Base-by-base conservation (phyloP, 2,797 vertebrate species). In the Paguma larvata region DNA sequence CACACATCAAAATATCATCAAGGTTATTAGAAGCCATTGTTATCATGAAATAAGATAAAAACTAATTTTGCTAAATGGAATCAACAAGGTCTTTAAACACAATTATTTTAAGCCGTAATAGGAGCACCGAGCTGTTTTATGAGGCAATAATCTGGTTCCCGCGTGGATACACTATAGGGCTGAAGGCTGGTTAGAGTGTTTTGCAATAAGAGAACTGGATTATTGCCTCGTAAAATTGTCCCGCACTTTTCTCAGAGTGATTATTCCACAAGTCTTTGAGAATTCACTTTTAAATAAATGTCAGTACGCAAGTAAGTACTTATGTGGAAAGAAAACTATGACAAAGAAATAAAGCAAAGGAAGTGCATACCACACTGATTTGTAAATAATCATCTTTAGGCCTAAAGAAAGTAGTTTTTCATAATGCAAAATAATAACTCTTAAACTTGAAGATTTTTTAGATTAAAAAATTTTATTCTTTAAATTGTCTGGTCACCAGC, bases 31-130 rank as follows among this genome's bases (percentile, higher is more conserved):
- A 97, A 94, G 46, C 12, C 95, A 88, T 38, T 97, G 89, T 93
- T 98, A 93, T 68, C 11, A 96, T 94, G 83, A 98, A 98, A 98
- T 98, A 91, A 96, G 46, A 96, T 96, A 97, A 98, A 98, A 98
- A 83, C 44, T 97, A 97, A 98, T 98, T 98, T 98, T 98, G 15
- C 96, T 97, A 98, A 97, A 95, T 97, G 86, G 97, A 98, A 97
- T 86, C 94, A 98, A 95, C 70, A 98, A 98, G 83, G 88, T 96
- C 89, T 98, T 98, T 98, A 98, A 98, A 98, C 97, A 95, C 44
- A 97, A 96, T 98, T 98, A 95, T 90, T 91, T 98, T 98, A 98
- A 98, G 46, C 25, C 1, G 9, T 97, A 98, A 94, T 78, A 98
- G 96, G 94, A 98, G 38, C n/a, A 92, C 30, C 2, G 96, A 97